Evolutionary conservation across 2,888 invertebrate species (phyloP).

Genomic region (Drosophila peninsularis): DNA sequence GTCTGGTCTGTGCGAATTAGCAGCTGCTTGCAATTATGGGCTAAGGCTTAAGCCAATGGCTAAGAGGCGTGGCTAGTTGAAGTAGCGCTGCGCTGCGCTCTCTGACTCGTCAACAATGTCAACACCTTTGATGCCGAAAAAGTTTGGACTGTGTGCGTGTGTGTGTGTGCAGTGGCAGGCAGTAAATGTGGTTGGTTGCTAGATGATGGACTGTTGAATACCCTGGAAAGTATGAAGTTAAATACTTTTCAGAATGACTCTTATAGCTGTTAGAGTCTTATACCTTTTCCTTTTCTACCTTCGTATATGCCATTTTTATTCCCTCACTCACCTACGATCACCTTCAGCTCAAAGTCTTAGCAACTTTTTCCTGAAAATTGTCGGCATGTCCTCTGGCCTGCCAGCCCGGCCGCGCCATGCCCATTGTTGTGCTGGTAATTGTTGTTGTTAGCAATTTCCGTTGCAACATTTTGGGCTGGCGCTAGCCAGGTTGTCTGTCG

Average conservation of each 20-base stretch:
- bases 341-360: not conserved
- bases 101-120: conserved; percentile 46
- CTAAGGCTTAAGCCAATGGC: conserved; percentile 16
- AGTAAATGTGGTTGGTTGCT: not conserved
- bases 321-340: not conserved
- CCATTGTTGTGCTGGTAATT: conserved; percentile 50
- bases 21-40: conserved; percentile 62
- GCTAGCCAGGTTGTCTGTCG: conserved; percentile 23
- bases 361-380: conserved; percentile 16
- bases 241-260: no score
- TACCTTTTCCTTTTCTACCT: no score
- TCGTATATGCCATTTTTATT: no score
- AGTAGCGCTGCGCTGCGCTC: conserved; percentile 11
- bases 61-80: conserved; percentile 25
- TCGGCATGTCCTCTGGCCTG: conserved; percentile 7
- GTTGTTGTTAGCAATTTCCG: conserved; percentile 78
- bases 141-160: not conserved
- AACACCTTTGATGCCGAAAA: conserved; percentile 43
- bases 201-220: conserved; percentile 3
- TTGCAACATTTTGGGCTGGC: conserved; percentile 58
- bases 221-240: no score
- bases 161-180: not conserved
- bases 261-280: no score
- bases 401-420: conserved; percentile 7
- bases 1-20: conserved; percentile 70